Evolutionary conservation across 1,140 invertebrate genomes (phyloP).

Genomic region (Euwallacea fornicatus): DNA sequence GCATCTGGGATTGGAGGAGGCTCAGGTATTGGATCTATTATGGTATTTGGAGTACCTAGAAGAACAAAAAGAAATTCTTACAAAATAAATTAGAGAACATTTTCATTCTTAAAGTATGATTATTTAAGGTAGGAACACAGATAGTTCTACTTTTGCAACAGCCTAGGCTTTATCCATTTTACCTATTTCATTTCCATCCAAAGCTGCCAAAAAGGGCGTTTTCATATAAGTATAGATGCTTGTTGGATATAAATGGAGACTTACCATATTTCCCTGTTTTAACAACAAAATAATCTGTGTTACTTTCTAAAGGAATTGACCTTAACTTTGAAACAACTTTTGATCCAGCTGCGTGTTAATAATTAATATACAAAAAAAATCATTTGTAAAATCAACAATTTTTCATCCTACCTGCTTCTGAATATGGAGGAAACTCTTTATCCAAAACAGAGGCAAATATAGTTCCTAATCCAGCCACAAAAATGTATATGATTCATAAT

Average conservation of each 20-base stretch:
- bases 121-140: not conserved
- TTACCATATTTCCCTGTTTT: conserved; percentile 33
- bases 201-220: not conserved
- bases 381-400: not conserved
- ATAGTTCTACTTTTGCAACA: not conserved
- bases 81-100: not conserved
- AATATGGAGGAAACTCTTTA: conserved; percentile 3
- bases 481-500: not conserved
- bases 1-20: conserved; percentile 54
- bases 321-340: too few species aligned
- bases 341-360: conserved; percentile 1
- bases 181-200: not conserved
- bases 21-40: conserved; percentile 41
- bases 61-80: not conserved
- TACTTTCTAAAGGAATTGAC: not conserved
- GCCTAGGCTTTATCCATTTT: not conserved
- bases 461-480: not conserved
- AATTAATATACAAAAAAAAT: not conserved
- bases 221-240: not conserved
- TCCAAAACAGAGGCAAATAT: not conserved
- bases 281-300: conserved; percentile 18
- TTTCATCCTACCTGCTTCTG: conserved; percentile 1
- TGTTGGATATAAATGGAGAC: not conserved
- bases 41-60: not conserved
- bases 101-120: not conserved